These are phyloP conservation scores for Nycticorax nycticorax DNA, from an alignment of 2,113 vertebrate species.

Conservation along the genomic window DNA sequence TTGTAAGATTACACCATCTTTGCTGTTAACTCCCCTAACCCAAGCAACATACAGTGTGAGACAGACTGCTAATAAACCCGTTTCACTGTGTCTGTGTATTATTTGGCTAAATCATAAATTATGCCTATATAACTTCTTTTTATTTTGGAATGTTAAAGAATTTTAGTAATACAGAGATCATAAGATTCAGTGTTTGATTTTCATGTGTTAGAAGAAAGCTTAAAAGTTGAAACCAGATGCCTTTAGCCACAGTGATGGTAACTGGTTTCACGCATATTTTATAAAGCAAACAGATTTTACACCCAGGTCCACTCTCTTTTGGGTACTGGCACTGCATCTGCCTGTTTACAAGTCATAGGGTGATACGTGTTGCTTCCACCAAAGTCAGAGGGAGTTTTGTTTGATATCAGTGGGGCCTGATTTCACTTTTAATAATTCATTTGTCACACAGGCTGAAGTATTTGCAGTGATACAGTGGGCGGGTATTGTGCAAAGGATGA, in stretches of 20 bases:
- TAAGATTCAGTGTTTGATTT: not conserved
- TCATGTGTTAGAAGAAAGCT: not conserved
- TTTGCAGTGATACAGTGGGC: not conserved
- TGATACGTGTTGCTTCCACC: not conserved
- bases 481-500: not conserved
- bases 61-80: slow-evolving; percentile 51
- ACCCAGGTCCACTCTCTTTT: not conserved
- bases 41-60: slow-evolving; percentile 38
- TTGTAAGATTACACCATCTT: slow-evolving; percentile 46
- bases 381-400: not conserved
- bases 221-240: not conserved
- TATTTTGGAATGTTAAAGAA: not conserved
- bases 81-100: not conserved
- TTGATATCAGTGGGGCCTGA: not conserved
- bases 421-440: not conserved
- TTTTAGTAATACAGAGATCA: not conserved
- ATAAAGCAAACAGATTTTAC: not conserved
- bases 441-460: not conserved
- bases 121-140: not conserved
- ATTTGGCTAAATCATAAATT: slow-evolving; percentile 20
- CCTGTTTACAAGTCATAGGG: not conserved
- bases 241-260: not conserved
- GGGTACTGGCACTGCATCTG: not conserved
- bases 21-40: slow-evolving; percentile 57
- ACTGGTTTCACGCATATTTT: not conserved